Evolutionary conservation across 2,888 invertebrate species (phyloP).

Genomic region (Phyllotreta striolata): DNA sequence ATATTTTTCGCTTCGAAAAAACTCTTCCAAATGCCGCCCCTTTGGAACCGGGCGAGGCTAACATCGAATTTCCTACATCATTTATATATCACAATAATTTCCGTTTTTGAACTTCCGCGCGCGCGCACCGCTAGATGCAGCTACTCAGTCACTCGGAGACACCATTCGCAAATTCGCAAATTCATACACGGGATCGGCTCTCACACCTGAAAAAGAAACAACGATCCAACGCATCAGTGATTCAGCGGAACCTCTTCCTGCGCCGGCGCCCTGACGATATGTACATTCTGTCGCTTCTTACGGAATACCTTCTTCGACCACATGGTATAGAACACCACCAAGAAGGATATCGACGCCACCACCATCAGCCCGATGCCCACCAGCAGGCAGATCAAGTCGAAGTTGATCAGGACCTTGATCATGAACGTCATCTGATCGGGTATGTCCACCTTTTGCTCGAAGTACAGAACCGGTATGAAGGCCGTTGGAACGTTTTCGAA

Average conservation of each 20-base stretch:
- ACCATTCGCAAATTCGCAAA: too few relatives aligned
- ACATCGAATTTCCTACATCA: not conserved
- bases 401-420: constrained; percentile 63
- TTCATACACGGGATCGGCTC: too few relatives aligned
- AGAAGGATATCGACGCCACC: constrained; percentile 34
- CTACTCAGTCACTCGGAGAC: not conserved
- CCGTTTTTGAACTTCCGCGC: constrained; percentile 6
- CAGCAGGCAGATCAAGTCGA: constrained; percentile 58
- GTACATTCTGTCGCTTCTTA: constrained; percentile 22
- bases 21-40: not conserved
- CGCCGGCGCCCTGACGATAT: not conserved
- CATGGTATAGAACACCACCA: constrained; percentile 42
- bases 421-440: constrained; percentile 66
- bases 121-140: not conserved
- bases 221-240: constrained; percentile 13
- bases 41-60: not conserved
- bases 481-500: constrained; percentile 72
- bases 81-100: constrained; percentile 12
- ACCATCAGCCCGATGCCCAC: constrained; percentile 44
- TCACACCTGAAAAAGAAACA: not conserved
- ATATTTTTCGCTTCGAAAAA: not conserved
- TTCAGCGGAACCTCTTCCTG: constrained; percentile 44
- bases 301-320: constrained; percentile 41
- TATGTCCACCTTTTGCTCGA: constrained; percentile 73
- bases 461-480: constrained; percentile 82